Evolutionary conservation across 2,797 vertebrate species (phyloP).

Genomic region (Propithecus perrieri): DNA sequence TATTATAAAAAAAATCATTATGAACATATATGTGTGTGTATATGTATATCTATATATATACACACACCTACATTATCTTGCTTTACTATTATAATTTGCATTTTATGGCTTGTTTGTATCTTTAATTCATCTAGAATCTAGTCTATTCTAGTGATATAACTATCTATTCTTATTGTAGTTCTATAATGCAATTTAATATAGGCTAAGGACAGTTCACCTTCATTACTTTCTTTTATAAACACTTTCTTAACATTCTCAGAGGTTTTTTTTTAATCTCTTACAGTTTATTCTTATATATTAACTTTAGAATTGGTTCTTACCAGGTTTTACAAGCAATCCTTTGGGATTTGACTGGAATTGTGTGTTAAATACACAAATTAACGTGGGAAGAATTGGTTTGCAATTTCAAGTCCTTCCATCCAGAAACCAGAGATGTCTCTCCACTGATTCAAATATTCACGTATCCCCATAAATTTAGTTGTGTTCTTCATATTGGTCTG

Average conservation of each 20-base stretch:
- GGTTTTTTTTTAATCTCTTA: not conserved
- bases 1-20: not conserved
- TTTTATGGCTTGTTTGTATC: not conserved
- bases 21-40: not conserved
- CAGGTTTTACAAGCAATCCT: not conserved
- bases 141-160: not conserved
- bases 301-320: slow-evolving; percentile 13
- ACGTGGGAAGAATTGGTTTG: not conserved
- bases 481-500: not conserved
- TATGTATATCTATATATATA: too few relatives aligned
- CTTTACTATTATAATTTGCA: not conserved
- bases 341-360: not conserved
- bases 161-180: not conserved
- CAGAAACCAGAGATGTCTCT: not conserved
- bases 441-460: not conserved
- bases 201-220: not conserved
- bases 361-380: not conserved
- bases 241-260: not conserved
- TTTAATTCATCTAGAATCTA: not conserved
- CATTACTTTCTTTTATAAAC: not conserved
- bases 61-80: not conserved
- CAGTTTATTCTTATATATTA: not conserved
- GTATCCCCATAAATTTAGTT: not conserved
- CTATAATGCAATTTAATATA: not conserved
- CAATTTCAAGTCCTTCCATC: not conserved